Evolutionary conservation across 1,140 invertebrate genomes (phyloP).

Genomic region (Rhyacophila brunnea): DNA sequence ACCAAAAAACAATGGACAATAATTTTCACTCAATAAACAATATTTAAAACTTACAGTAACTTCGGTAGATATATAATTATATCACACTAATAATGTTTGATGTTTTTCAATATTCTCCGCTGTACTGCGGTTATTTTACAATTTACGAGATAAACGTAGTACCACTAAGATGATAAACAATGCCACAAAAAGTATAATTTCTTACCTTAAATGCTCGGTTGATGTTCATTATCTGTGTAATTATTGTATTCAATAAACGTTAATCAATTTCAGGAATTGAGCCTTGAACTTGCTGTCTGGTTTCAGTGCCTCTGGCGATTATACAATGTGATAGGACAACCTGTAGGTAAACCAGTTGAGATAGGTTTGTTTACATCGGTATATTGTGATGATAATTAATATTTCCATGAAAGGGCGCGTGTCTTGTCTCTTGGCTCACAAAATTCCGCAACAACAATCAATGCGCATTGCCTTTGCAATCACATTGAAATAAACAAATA

Average conservation of each 20-base stretch:
- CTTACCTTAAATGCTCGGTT: slow-evolving; percentile 8
- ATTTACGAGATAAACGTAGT: too few species aligned
- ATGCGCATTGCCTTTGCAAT: not conserved
- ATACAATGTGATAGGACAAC: slow-evolving; percentile 15
- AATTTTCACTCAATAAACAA: too few species aligned
- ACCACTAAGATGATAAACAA: slow-evolving; percentile 2
- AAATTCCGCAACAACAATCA: not conserved
- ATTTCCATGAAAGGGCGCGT: not conserved
- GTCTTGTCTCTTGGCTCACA: not conserved
- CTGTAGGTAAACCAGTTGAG: slow-evolving; percentile 14
- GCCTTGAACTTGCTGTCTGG: slow-evolving; percentile 22
- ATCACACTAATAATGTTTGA: too few species aligned
- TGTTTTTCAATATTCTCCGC: too few species aligned
- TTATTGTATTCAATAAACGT: slow-evolving; percentile 3
- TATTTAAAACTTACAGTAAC: too few species aligned
- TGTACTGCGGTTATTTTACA: too few species aligned
- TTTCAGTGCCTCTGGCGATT: slow-evolving; percentile 18
- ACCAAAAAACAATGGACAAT: too few species aligned
- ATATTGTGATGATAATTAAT: slow-evolving; percentile 4
- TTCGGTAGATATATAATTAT: too few species aligned
- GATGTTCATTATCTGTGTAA: not conserved
- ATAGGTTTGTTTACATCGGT: slow-evolving; percentile 18
- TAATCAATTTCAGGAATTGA: not conserved
- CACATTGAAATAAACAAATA: slow-evolving; percentile 1
- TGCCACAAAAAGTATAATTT: not conserved